phyloP scores from a whole-genome alignment of 1,140 invertebrate genomes.

The Yoshiicerus persimilis region DNA sequence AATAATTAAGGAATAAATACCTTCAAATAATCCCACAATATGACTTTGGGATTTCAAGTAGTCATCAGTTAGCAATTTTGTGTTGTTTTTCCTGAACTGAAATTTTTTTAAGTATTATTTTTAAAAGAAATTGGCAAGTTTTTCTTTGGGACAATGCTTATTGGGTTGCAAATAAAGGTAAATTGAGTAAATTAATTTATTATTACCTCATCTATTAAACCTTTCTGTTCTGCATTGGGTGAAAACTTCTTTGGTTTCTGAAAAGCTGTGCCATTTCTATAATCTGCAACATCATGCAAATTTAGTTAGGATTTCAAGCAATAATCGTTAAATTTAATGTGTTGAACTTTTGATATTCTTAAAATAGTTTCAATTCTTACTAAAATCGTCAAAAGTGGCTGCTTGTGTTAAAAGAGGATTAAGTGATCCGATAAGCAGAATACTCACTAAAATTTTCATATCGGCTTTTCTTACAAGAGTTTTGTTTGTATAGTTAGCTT shows the following conservation, averaged over 20 bases:
- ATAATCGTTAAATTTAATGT: background rate
- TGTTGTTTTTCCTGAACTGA: background rate
- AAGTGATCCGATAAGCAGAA: background rate
- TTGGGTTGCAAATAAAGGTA: no score
- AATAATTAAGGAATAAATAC: background rate
- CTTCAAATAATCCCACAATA: background rate
- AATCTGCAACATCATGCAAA: background rate
- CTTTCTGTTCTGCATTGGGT: no score
- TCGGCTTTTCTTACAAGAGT: no score
- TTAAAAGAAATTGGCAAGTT: background rate
- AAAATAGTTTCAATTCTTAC: background rate
- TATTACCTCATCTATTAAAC: no score
- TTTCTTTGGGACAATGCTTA: background rate
- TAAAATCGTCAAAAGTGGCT: background rate
- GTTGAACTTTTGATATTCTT: background rate
- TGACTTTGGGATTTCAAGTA: background rate
- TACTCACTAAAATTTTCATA: background rate
- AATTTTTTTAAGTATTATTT: background rate
- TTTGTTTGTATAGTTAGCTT: no score
- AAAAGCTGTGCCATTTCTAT: no score
- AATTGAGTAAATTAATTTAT: no score
- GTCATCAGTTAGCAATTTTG: background rate
- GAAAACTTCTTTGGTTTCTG: no score
- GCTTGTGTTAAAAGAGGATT: background rate
- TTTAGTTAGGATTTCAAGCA: background rate